These are phyloP conservation scores for Sebastes nivosus DNA, from an alignment of 2,797 vertebrate species.

Conservation along the genomic window DNA sequence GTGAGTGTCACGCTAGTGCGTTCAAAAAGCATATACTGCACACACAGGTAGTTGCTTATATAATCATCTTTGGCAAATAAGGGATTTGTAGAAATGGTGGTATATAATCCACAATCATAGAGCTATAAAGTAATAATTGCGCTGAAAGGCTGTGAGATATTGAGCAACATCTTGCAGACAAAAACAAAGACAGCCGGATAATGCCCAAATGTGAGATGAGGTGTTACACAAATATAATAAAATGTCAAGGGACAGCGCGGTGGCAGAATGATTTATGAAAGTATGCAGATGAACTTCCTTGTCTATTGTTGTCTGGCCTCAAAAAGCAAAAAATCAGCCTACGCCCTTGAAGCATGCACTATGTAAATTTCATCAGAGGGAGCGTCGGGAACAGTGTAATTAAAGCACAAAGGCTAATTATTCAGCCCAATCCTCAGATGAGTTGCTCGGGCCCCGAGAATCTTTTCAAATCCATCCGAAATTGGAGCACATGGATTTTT, in stretches of 20 bases:
- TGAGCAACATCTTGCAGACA: background rate
- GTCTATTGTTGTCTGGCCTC: conserved; percentile 1
- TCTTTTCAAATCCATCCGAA: background rate
- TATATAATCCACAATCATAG: conserved; percentile 29
- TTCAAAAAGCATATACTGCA: conserved; percentile 19
- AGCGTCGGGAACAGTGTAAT: conserved; percentile 9
- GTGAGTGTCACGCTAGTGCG: conserved; percentile 30
- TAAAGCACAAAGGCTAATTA: conserved; percentile 35
- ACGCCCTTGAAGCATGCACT: conserved; percentile 1
- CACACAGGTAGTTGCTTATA: conserved; percentile 27
- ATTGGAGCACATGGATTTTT: conserved; percentile 1
- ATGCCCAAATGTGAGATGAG: conserved; percentile 5
- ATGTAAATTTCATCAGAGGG: conserved; percentile 18
- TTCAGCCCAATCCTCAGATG: conserved; percentile 43
- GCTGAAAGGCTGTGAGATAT: background rate
- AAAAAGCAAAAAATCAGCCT: background rate
- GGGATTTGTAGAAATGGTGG: conserved; percentile 22
- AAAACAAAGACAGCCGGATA: background rate
- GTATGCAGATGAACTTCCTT: background rate
- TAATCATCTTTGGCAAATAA: conserved; percentile 12
- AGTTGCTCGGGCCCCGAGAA: background rate
- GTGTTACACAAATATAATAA: conserved; percentile 16
- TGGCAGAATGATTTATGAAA: background rate
- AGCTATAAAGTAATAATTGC: background rate
- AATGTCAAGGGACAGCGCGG: background rate